Evolutionary conservation across 2,113 vertebrate genomes (phyloP).

Genomic region (Rhinichthys klamathensis): DNA sequence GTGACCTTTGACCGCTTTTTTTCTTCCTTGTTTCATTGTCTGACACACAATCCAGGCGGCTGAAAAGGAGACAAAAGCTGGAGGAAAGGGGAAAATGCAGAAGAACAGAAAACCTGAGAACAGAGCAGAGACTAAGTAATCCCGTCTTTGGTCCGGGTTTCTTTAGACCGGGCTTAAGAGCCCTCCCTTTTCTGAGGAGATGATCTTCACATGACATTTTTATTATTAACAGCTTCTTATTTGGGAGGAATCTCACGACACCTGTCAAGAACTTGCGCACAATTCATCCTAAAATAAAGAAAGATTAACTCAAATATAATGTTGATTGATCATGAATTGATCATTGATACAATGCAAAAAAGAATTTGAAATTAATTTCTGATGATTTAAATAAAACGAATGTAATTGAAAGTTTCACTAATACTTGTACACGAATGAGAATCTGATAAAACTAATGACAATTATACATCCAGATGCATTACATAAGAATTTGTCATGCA

Average conservation of each 20-base stretch:
- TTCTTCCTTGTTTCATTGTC: conserved; percentile 52
- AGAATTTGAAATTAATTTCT: no score
- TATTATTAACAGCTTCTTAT: conserved; percentile 71
- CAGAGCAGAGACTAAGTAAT: conserved; percentile 71
- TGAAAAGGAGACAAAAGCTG: conserved; percentile 49
- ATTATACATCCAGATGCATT: no score
- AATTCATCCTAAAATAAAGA: not conserved
- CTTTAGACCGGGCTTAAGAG: conserved; percentile 56
- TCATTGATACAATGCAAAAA: not conserved
- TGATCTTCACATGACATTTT: conserved; percentile 73
- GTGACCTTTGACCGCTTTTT: conserved; percentile 52
- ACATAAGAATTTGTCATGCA: no score
- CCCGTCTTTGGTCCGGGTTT: conserved; percentile 68
- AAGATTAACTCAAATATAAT: not conserved
- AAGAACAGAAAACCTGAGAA: conserved; percentile 63
- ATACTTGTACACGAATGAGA: no score
- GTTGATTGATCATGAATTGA: not conserved
- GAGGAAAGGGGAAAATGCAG: conserved; percentile 65
- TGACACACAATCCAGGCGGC: conserved; percentile 57
- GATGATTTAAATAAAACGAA: no score
- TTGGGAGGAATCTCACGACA: conserved; percentile 74
- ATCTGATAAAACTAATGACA: no score
- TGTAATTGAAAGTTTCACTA: no score
- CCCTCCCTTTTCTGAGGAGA: conserved; percentile 55
- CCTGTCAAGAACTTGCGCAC: conserved; percentile 49